A percentile compares a stretch with the other conserved stretches of the same genome.
These are phyloP conservation scores for Himalopsyche kuldschensis DNA, from an alignment of 2,888 invertebrate genomes.

Conservation along the genomic window DNA sequence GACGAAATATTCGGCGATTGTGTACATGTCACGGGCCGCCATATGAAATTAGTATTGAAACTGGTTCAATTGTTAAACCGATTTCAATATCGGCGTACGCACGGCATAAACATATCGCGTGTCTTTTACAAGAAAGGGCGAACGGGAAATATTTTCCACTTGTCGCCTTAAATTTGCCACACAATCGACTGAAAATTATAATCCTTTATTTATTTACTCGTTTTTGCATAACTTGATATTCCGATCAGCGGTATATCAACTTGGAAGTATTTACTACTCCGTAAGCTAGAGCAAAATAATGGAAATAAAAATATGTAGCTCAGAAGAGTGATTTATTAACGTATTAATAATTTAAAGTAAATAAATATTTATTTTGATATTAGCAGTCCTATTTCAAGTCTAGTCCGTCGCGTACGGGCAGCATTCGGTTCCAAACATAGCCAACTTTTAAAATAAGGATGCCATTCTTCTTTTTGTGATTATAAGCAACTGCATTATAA, in stretches of 20 bases:
- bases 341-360: too few relatives aligned
- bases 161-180: not conserved
- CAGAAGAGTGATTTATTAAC: not conserved
- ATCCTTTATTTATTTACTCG: not conserved
- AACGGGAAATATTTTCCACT: conserved; percentile 3
- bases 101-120: not conserved
- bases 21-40: not conserved
- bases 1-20: not conserved
- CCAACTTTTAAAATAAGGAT: too few relatives aligned
- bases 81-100: not conserved
- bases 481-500: too few relatives aligned
- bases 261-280: not conserved
- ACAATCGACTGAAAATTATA: not conserved
- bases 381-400: too few relatives aligned
- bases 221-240: not conserved
- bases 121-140: not conserved
- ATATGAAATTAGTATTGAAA: not conserved
- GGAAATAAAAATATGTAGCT: not conserved
- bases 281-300: not conserved
- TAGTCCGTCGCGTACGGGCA: too few relatives aligned
- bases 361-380: too few relatives aligned
- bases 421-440: too few relatives aligned
- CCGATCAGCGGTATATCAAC: not conserved
- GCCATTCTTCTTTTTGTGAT: too few relatives aligned
- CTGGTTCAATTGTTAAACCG: not conserved